Evolutionary conservation across 2,113 vertebrate species (phyloP).

Genomic region (Sylvilagus bachmani): DNA sequence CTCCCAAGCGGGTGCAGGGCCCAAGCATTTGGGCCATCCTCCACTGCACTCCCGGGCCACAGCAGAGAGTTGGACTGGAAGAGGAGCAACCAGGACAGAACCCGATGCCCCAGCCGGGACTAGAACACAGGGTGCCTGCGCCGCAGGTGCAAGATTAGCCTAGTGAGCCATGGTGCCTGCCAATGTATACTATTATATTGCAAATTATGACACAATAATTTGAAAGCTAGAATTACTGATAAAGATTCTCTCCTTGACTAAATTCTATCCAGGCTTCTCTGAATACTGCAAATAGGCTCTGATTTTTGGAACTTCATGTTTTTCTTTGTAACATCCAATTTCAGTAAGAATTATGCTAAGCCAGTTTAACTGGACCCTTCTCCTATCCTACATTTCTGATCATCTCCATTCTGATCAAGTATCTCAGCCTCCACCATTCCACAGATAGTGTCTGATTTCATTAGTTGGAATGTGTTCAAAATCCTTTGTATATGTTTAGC

Average conservation of each 20-base stretch:
- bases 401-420: not conserved
- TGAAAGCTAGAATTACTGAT: not conserved
- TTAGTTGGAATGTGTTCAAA: not conserved
- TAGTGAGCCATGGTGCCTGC: too few relatives aligned
- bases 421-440: not conserved
- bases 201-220: not conserved
- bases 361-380: too few relatives aligned
- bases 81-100: too few relatives aligned
- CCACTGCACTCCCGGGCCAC: too few relatives aligned
- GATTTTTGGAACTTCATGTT: fast-evolving
- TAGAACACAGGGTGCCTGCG: too few relatives aligned
- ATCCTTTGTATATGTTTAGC: not conserved
- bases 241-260: not conserved
- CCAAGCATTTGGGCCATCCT: too few relatives aligned
- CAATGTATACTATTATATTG: not conserved
- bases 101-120: too few relatives aligned
- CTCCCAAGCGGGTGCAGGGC: too few relatives aligned
- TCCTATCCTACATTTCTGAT: too few relatives aligned
- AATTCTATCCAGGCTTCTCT: too few relatives aligned
- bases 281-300: not conserved
- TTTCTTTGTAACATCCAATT: not conserved
- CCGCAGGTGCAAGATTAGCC: too few relatives aligned
- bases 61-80: too few relatives aligned
- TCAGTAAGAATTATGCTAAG: not conserved
- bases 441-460: not conserved